Evolutionary conservation across 2,797 vertebrate genomes (phyloP).

Genomic region (Ispidina picta): DNA sequence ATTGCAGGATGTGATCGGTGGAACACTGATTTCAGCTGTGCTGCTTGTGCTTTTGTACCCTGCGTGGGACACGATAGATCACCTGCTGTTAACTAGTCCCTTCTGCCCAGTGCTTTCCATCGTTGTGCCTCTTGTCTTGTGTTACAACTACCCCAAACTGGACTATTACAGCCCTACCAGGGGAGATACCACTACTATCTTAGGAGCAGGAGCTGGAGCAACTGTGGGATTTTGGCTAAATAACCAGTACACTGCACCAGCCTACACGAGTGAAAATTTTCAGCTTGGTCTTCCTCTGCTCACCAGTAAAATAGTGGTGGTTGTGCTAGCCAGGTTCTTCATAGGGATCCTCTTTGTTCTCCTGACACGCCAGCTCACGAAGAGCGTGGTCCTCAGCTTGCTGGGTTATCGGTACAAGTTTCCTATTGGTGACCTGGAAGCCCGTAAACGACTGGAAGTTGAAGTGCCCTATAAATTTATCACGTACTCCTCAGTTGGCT

Average conservation of each 20-base stretch:
- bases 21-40: constrained; percentile 79
- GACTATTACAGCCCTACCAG: constrained; percentile 91
- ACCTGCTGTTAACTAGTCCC: constrained; percentile 82
- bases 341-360: constrained; percentile 83
- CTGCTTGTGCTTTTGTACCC: constrained; percentile 84
- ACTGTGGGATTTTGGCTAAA: constrained; percentile 90
- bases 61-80: constrained; percentile 86
- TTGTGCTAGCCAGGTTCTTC: constrained; percentile 68
- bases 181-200: constrained; percentile 90
- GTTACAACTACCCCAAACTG: constrained; percentile 89
- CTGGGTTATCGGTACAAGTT: constrained; percentile 82
- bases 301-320: neutral
- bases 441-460: constrained; percentile 85
- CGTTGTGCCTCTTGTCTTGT: constrained; percentile 82
- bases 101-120: constrained; percentile 82
- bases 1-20: constrained; percentile 90
- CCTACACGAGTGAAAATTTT: constrained; percentile 40
- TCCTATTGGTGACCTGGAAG: constrained; percentile 67
- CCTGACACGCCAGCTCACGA: constrained; percentile 79
- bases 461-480: constrained; percentile 93
- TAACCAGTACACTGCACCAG: constrained; percentile 70
- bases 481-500: constrained; percentile 87
- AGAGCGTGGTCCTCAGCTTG: constrained; percentile 75
- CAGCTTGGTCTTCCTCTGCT: constrained; percentile 74
- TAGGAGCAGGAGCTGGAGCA: constrained; percentile 84